Evolutionary conservation across 2,797 vertebrate genomes (phyloP).

Genomic region (Melanogrammus aeglefinus): DNA sequence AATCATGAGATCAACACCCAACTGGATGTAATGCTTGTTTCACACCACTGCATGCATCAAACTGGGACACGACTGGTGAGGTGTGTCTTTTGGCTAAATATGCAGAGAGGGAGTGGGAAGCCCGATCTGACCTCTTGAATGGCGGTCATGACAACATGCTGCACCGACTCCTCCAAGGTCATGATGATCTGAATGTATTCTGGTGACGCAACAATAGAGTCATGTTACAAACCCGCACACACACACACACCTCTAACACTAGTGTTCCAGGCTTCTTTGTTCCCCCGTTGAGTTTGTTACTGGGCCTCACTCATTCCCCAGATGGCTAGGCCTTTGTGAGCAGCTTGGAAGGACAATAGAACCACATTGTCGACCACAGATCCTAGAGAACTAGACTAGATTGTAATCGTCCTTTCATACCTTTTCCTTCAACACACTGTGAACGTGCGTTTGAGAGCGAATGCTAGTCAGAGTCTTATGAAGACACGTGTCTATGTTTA

Average conservation of each 20-base stretch:
- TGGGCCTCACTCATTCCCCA: conserved; percentile 1
- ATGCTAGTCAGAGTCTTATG: not conserved
- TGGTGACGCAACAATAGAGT: conserved; percentile 49
- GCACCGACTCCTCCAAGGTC: conserved; percentile 98
- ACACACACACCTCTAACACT: conserved; percentile 8
- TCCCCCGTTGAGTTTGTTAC: conserved; percentile 13
- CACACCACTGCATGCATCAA: not conserved
- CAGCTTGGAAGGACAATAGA: conserved; percentile 35
- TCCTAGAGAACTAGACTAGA: not conserved
- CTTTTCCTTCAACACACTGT: not conserved
- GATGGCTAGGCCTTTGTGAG: conserved; percentile 27
- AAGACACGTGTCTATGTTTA: not conserved
- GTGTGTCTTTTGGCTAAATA: not conserved
- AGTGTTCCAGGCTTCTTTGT: conserved; percentile 14
- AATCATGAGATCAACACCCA: not conserved
- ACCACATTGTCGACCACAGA: conserved; percentile 21
- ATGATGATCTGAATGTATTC: conserved; percentile 98
- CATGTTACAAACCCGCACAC: conserved; percentile 3
- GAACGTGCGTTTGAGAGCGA: not conserved
- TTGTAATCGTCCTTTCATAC: conserved; percentile 1
- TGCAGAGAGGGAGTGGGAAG: not conserved
- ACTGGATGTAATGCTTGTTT: not conserved
- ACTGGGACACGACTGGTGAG: too few species aligned
- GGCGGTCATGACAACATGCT: conserved; percentile 97
- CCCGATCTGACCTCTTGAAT: conserved; percentile 87